Percentiles rank a stretch among this genome's conserved stretches.
Conservation (phyloP, 2,888 invertebrate species). For the Thymelicus acteon region DNA sequence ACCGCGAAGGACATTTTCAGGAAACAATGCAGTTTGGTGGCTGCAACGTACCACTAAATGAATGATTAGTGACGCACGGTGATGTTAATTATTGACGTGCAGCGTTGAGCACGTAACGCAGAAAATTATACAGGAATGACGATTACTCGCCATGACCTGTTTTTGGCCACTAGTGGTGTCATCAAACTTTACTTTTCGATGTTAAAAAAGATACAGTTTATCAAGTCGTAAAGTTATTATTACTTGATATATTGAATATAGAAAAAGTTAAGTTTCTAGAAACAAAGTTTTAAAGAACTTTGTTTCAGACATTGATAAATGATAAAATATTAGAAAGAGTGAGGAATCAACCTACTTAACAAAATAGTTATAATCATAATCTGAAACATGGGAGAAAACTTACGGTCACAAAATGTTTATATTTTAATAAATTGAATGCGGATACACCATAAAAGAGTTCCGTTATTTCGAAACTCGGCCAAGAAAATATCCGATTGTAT, state of each 20-base stretch:
- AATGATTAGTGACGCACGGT: conserved; percentile 19
- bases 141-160: background rate
- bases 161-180: background rate
- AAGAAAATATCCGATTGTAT: conserved; percentile 26
- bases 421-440: background rate
- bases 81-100: conserved; percentile 22
- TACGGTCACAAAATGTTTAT: no score
- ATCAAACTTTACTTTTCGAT: background rate
- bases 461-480: conserved; percentile 26
- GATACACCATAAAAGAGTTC: conserved; percentile 3
- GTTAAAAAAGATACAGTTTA: no score
- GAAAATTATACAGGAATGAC: background rate
- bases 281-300: no score
- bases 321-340: no score
- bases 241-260: no score
- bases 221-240: no score
- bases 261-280: no score
- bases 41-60: conserved; percentile 5
- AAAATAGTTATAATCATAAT: no score
- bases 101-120: background rate
- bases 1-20: conserved; percentile 16
- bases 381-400: no score
- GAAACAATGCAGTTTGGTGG: conserved; percentile 29
- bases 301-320: no score
- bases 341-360: no score